phyloP scores from a whole-genome alignment of 1,140 invertebrate species.

The Nephila pilipes region DNA sequence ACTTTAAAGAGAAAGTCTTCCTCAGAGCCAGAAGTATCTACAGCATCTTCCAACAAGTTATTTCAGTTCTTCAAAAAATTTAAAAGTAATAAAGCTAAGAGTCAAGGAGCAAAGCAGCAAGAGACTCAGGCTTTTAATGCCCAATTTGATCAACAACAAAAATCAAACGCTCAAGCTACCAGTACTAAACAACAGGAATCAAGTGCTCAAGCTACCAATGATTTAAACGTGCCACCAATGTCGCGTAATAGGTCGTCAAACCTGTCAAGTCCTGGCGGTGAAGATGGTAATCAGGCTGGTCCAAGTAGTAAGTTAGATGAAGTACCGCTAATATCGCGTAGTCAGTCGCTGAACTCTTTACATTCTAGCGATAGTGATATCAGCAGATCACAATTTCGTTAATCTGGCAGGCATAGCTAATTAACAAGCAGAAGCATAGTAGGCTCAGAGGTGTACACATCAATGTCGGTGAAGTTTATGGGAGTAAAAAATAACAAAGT shows the following conservation, averaged over 20 bases:
- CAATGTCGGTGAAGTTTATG: not conserved
- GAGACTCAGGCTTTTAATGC: not conserved
- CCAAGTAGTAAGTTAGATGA: no score
- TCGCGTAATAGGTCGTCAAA: no score
- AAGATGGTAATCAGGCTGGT: no score
- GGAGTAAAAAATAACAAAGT: not conserved
- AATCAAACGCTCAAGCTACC: constrained; percentile 31
- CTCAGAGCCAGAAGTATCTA: constrained; percentile 4
- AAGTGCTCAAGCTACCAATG: constrained; percentile 26
- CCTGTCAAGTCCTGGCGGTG: no score
- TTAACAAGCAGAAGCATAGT: not conserved
- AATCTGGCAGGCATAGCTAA: constrained; percentile 21
- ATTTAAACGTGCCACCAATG: not conserved
- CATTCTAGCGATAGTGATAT: not conserved
- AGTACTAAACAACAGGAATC: constrained; percentile 4
- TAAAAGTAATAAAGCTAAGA: no score
- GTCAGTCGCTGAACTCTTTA: no score
- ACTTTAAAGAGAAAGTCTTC: constrained; percentile 6
- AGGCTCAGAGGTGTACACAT: not conserved
- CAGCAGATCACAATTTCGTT: not conserved
- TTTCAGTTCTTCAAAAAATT: no score
- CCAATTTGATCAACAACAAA: constrained; percentile 30
- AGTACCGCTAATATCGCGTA: no score
- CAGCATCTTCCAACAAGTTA: no score
- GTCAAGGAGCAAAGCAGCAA: constrained; percentile 23